A percentile compares a stretch with the other conserved stretches of the same genome.
These are phyloP conservation scores for Xyliphius kryptos DNA, from an alignment of 2,113 vertebrate genomes.

Conservation along the genomic window DNA sequence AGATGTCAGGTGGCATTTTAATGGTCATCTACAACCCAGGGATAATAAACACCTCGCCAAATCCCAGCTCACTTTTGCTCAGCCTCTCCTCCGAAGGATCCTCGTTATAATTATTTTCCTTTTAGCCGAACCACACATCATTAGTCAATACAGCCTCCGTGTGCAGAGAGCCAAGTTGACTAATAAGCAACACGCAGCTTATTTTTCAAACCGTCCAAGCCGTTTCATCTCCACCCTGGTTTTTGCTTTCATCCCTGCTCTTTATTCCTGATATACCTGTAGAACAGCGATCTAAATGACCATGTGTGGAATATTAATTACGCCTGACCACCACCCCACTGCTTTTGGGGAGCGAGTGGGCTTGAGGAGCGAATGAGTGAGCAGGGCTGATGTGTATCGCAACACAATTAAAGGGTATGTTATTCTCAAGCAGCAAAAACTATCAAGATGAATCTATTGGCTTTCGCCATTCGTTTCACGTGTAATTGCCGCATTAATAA, in stretches of 20 bases:
- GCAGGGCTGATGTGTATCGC: slow-evolving; percentile 1
- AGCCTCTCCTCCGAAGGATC: slow-evolving; percentile 26
- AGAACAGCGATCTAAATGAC: slow-evolving; percentile 11
- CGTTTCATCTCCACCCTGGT: neutral
- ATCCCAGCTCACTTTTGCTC: neutral
- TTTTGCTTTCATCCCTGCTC: slow-evolving; percentile 9
- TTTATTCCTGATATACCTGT: slow-evolving; percentile 9
- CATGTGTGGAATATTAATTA: slow-evolving; percentile 25
- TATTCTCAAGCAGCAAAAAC: slow-evolving; percentile 32
- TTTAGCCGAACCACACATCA: slow-evolving; percentile 32
- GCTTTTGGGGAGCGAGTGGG: slow-evolving; percentile 17
- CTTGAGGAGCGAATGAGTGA: slow-evolving; percentile 22
- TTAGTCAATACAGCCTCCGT: slow-evolving; percentile 36
- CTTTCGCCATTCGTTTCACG: slow-evolving; percentile 33
- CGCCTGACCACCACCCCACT: neutral
- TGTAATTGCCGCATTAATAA: slow-evolving; percentile 45
- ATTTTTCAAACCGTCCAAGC: slow-evolving; percentile 24
- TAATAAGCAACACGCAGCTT: slow-evolving; percentile 39
- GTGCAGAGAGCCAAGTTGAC: slow-evolving; percentile 26
- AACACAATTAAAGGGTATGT: slow-evolving; percentile 33
- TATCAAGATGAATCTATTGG: slow-evolving; percentile 38
- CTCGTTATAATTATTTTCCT: slow-evolving; percentile 41
- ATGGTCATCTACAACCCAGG: neutral
- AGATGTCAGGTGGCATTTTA: neutral
- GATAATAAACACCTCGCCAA: neutral